These are phyloP conservation scores for Copidosoma aretas DNA, from an alignment of 2,888 invertebrate genomes.

Conservation along the genomic window DNA sequence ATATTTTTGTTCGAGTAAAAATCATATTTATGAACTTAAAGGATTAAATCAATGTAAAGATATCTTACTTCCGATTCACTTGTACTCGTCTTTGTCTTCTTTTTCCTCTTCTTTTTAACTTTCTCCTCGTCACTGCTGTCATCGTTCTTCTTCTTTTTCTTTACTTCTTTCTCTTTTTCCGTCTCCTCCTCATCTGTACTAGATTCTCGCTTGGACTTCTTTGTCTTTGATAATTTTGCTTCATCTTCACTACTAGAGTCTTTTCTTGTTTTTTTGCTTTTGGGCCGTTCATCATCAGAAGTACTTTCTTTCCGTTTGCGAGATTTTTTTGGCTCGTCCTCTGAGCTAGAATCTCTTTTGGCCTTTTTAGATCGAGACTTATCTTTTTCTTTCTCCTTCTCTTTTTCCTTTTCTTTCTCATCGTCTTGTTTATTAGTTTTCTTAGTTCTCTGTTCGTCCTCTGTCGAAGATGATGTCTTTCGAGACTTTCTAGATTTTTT, in stretches of 20 bases:
- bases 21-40: neutral
- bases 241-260: constrained; percentile 60
- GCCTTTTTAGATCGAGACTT: constrained; percentile 55
- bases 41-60: neutral
- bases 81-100: constrained; percentile 59
- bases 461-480: constrained; percentile 57
- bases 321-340: constrained; percentile 68
- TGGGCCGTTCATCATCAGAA: constrained; percentile 66
- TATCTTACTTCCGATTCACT: constrained; percentile 60
- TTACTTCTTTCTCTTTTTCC: constrained; percentile 70
- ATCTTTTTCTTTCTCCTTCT: constrained; percentile 60
- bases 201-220: constrained; percentile 54
- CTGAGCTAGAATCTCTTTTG: constrained; percentile 67
- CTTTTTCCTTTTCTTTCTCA: constrained; percentile 49
- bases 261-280: constrained; percentile 63
- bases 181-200: constrained; percentile 71
- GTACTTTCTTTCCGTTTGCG: constrained; percentile 70
- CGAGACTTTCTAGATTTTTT: constrained; percentile 54
- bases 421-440: constrained; percentile 46
- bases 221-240: constrained; percentile 48
- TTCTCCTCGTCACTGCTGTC: constrained; percentile 68
- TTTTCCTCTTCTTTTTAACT: constrained; percentile 65
- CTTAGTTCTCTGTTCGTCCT: constrained; percentile 56
- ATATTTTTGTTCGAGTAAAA: constrained; percentile 7
- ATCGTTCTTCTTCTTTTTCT: constrained; percentile 70